Evolutionary conservation across 2,113 vertebrate species (phyloP).

Genomic region (Furnarius figulus): DNA sequence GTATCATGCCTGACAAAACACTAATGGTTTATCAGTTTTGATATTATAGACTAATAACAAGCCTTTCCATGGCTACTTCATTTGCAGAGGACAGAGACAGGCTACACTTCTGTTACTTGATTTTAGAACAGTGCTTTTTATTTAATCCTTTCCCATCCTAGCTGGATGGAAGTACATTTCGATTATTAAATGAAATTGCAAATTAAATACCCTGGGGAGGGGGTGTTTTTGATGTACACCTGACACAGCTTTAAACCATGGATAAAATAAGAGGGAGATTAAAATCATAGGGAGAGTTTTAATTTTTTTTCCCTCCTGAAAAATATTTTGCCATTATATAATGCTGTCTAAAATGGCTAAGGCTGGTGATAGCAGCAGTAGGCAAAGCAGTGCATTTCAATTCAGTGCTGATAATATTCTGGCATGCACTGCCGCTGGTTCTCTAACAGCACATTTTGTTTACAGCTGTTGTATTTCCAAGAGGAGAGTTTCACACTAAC

Average conservation of each 20-base stretch:
- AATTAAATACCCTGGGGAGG: constrained; percentile 7
- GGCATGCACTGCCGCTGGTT: background rate
- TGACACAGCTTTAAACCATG: constrained; percentile 40
- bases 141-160: constrained; percentile 23
- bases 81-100: constrained; percentile 22
- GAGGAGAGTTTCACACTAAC: constrained; percentile 1
- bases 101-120: background rate
- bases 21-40: constrained; percentile 54
- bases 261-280: constrained; percentile 33
- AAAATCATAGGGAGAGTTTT: background rate
- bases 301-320: background rate
- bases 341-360: background rate
- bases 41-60: constrained; percentile 38
- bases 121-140: constrained; percentile 37
- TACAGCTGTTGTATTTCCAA: constrained; percentile 18
- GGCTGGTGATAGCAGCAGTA: background rate
- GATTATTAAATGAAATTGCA: constrained; percentile 58
- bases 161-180: constrained; percentile 30
- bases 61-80: constrained; percentile 29
- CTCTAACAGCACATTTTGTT: background rate
- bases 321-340: constrained; percentile 44
- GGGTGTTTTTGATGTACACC: background rate
- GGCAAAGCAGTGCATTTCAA: background rate
- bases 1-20: constrained; percentile 36
- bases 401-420: background rate